Percentiles rank a stretch among this genome's conserved stretches.
Evolutionary conservation across 1,140 invertebrate genomes (phyloP).

Genomic region (Planococcus citri): DNA sequence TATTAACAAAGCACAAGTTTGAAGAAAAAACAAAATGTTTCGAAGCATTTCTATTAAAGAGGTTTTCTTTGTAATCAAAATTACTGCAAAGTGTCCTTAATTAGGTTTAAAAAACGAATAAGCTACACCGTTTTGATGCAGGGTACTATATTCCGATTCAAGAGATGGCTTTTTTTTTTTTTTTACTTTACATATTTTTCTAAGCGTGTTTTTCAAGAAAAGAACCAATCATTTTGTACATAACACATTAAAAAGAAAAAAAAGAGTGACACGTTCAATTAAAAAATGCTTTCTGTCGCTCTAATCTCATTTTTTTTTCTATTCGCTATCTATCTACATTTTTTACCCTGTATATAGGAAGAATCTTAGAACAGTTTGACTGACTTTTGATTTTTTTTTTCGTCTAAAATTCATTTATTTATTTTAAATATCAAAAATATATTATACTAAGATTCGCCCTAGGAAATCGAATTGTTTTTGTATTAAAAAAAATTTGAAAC

Average conservation of each 20-base stretch:
- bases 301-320: neutral
- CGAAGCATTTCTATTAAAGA: neutral
- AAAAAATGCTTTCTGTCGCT: neutral
- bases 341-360: neutral
- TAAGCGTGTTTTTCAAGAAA: neutral
- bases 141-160: neutral
- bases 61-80: neutral
- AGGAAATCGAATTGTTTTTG: slow-evolving; percentile 10
- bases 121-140: neutral
- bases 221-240: slow-evolving; percentile 1
- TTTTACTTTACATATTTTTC: neutral
- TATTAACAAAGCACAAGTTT: neutral
- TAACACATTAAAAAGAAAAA: neutral
- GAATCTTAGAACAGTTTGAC: neutral
- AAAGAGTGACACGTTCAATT: neutral
- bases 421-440: neutral
- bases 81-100: neutral
- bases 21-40: neutral
- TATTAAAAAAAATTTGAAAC: too few species aligned
- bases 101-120: neutral
- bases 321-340: neutral
- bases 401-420: neutral
- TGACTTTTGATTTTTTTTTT: slow-evolving; percentile 6
- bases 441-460: neutral
- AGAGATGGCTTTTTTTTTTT: neutral